Evolutionary conservation across 1,140 invertebrate species (phyloP), one percentile per base, ranked within the genome.

Genomic region (Diuraphis noxia): DNA sequence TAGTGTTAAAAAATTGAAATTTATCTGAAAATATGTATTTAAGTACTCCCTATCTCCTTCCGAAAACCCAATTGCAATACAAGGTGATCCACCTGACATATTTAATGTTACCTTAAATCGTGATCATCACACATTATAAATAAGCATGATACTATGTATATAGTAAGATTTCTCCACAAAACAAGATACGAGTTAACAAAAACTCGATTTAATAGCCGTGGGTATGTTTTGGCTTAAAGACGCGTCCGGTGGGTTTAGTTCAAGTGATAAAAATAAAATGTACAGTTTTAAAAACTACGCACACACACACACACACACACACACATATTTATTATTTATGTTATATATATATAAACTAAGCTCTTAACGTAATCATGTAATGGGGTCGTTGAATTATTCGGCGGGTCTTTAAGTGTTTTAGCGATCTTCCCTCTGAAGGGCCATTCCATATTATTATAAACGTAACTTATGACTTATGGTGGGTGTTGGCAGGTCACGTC

Each of bases 281-380:
- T 85, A 85, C 30, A 4, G 30, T 23, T n/a, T n/a, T 49, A n/a
- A 85, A 40, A 40, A 81, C 36, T 38, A 40, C 9, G 17, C 5
- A 23, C 19, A 49, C 19, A 49, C 19, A 49, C 19, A 49, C 41
- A 43, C 23, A 63, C 30, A n/a, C 3, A 63, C 1, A 63, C 3
- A 52, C 0, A 52, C 21, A 72, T 36, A 63, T n/a, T 13, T 63
- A 72, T 34, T 72, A 72, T 72, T 72, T 72, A 72, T 49, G 7
- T 56, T 77, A 77, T 36, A 49, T 49, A 49, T 49, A 49, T 49
- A 49, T 46, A 46, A 46, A 36, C 81, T 30, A 19, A 23, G 40
- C 41, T n/a, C 82, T 85, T 43, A 85, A 85, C 82, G 82, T 17
- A 85, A 85, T 82, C 81, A 6, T 30, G 81, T 82, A 82, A 85